These are phyloP conservation scores for Enteromius fasciolatus DNA, from an alignment of 2,797 vertebrate species.

Conservation along the genomic window DNA sequence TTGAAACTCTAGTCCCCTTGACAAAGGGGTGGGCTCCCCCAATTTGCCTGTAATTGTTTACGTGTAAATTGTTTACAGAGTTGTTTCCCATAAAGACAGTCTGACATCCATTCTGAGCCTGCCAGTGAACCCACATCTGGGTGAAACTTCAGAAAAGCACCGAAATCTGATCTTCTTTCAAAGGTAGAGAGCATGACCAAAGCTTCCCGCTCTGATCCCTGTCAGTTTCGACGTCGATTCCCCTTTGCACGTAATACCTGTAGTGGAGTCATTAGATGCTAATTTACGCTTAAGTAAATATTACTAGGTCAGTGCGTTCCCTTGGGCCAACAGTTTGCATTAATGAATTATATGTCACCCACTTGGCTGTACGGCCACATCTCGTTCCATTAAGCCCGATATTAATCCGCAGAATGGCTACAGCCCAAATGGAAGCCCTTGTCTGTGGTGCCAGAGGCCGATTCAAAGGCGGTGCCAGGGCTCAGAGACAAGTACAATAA, in stretches of 20 bases:
- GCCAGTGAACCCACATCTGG: conserved; percentile 40
- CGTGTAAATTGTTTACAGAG: conserved; percentile 49
- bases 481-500: conserved; percentile 44
- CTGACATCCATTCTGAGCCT: conserved; percentile 28
- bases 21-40: conserved; percentile 31
- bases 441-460: conserved; percentile 19
- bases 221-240: neutral
- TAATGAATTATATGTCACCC: conserved; percentile 57
- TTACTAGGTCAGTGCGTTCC: conserved; percentile 44
- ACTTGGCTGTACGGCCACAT: conserved; percentile 50
- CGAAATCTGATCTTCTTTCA: conserved; percentile 39
- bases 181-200: conserved; percentile 9
- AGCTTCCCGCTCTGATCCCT: neutral
- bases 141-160: conserved; percentile 15
- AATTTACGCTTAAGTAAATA: conserved; percentile 49
- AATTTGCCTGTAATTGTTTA: conserved; percentile 57
- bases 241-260: conserved; percentile 24
- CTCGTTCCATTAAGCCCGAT: conserved; percentile 53
- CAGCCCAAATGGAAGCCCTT: conserved; percentile 54
- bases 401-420: conserved; percentile 51
- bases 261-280: conserved; percentile 42
- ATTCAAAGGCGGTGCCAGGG: conserved; percentile 40
- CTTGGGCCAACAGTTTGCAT: conserved; percentile 42
- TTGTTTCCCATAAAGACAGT: conserved; percentile 11
- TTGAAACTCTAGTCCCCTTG: conserved; percentile 46